phyloP scores from a whole-genome alignment of 2,113 vertebrate species.

The Argyrosomus japonicus region DNA sequence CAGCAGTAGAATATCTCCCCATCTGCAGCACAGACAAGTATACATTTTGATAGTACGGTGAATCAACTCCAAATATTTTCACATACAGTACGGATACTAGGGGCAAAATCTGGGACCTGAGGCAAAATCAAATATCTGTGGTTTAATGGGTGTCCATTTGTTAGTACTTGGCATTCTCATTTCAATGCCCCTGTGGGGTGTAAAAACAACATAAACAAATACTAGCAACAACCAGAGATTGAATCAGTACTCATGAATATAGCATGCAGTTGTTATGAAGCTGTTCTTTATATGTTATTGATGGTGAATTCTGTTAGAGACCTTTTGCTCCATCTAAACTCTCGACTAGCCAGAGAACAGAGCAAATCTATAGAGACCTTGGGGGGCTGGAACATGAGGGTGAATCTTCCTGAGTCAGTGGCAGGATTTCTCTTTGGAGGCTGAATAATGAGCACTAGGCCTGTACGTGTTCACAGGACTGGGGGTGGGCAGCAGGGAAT shows the following conservation, averaged over 20 bases:
- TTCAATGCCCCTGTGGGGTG: neutral
- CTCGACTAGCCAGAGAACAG: conserved; percentile 39
- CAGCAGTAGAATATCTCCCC: neutral
- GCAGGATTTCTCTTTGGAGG: conserved; percentile 61
- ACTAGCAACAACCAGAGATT: neutral
- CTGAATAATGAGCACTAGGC: conserved; percentile 65
- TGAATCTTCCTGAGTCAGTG: conserved; percentile 42
- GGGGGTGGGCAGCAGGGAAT: conserved; percentile 26
- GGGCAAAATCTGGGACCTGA: neutral
- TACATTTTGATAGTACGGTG: neutral
- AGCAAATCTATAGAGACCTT: conserved; percentile 43
- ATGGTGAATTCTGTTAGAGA: conserved; percentile 37
- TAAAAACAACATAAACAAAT: conserved; percentile 16
- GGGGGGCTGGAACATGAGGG: conserved; percentile 40
- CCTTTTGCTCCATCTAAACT: conserved; percentile 58
- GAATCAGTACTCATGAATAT: conserved; percentile 30
- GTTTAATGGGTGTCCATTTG: conserved; percentile 13
- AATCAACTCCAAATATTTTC: neutral
- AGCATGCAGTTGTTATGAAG: conserved; percentile 25
- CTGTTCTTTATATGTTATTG: conserved; percentile 28
- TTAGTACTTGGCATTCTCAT: conserved; percentile 25
- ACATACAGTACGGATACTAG: neutral
- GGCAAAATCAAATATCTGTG: conserved; percentile 19
- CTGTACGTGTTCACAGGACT: conserved; percentile 31
- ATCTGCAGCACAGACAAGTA: neutral